Evolutionary conservation across 2,797 vertebrate genomes (phyloP), one percentile per base, ranked within the genome.

Genomic region (Balearica regulorum): DNA sequence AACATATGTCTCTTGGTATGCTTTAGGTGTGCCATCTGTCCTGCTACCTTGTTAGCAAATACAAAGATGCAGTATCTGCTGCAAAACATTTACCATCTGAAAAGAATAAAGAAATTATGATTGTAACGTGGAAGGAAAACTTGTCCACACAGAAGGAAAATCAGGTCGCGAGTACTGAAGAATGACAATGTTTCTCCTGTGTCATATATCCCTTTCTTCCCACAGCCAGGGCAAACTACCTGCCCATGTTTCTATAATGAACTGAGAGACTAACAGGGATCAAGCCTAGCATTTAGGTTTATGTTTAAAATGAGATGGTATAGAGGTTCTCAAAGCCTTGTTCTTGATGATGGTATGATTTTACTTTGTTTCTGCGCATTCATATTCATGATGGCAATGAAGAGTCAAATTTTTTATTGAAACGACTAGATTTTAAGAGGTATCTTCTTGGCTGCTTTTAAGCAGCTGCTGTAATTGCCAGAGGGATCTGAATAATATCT

Each of bases 21-120:
- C n/a, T 89, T 48, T 13, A 90, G 92, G 93, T 79, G 73, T 62
- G 81, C 91, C 92, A 87, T 93, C 94, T 94, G 88, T 93, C 91
- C 72, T 84, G 73, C 64, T 46, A 21, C 86, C 83, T 94, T 80
- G 78, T 80, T 90, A 94, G 73, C 70, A 95, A 90, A 93, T 70
- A 77, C n/a, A 70, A 64, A 89, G 70, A 83, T 77, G 49, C 28
- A 54, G 7, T 89, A 58, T 65, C 88, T 91, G 43, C 90, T 76
- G 68, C 82, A 80, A 83, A 94, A 43, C 29, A 37, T 55, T 73
- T n/a, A 62, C 65, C 37, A 25, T 91, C 65, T 86, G 76, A 97
- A 90, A 57, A 7, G 35, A 76, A 89, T 37, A 70, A 61, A 76
- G 88, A 69, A 77, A 87, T 76, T 25, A 20, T 39, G 37, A 41